These are phyloP conservation scores for Colaptes auratus DNA, from an alignment of 2,113 vertebrate genomes.

Conservation along the genomic window DNA sequence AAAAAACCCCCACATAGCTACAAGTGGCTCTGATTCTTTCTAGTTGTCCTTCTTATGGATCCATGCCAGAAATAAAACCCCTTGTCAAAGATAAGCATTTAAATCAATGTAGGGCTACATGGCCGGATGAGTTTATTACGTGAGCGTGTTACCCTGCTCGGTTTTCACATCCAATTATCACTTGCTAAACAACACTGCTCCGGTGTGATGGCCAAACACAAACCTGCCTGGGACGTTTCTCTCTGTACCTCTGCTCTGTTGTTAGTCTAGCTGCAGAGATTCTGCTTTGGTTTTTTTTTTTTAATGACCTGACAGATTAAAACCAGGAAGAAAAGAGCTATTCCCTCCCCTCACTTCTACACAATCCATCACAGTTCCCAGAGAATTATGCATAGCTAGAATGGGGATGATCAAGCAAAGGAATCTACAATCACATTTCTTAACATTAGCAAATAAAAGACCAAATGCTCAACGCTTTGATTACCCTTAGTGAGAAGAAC, in stretches of 20 bases:
- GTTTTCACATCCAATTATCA: not conserved
- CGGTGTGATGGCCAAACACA: not conserved
- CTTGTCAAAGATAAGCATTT: not conserved
- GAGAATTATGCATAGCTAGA: not conserved
- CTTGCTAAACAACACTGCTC: not conserved
- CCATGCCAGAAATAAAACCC: not conserved
- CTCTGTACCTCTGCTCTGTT: not conserved
- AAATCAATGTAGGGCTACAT: not conserved
- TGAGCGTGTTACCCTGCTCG: not conserved
- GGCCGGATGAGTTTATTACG: not conserved
- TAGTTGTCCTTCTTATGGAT: not conserved
- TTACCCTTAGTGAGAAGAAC: not conserved
- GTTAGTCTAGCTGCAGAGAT: not conserved
- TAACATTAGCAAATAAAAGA: constrained; percentile 25
- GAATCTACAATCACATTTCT: not conserved
- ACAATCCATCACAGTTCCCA: not conserved
- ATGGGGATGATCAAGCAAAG: constrained; percentile 16
- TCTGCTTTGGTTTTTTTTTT: not conserved
- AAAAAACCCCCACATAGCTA: not conserved
- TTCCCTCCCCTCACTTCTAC: not conserved
- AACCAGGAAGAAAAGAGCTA: not conserved
- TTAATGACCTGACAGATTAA: not conserved
- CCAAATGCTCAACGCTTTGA: constrained; percentile 7
- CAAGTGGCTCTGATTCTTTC: not conserved
- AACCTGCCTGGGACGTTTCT: not conserved